These are phyloP conservation scores for Camelus bactrianus DNA, from an alignment of 2,113 vertebrate species.

Conservation along the genomic window DNA sequence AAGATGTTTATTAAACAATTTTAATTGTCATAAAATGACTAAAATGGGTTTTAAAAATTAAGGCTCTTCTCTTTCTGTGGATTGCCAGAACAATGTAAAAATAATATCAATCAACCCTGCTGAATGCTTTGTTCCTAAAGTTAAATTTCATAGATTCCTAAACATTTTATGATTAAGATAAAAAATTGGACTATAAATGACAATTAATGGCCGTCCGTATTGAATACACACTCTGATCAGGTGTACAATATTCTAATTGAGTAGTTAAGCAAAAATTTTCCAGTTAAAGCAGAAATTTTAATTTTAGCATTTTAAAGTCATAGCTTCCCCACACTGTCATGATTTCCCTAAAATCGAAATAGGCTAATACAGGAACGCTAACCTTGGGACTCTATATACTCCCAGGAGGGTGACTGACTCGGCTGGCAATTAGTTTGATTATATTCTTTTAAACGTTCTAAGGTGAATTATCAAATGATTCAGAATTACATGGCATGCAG, in stretches of 20 bases:
- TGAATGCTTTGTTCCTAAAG: conserved; percentile 83
- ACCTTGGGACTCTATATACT: conserved; percentile 84
- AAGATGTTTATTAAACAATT: conserved; percentile 85
- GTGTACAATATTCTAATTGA: conserved; percentile 71
- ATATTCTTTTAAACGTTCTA: conserved; percentile 84
- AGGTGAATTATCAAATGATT: conserved; percentile 91
- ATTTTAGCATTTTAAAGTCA: conserved; percentile 81
- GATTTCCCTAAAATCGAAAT: conserved; percentile 79
- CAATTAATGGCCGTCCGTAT: conserved; percentile 65
- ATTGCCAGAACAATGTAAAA: conserved; percentile 86
- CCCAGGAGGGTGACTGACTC: conserved; percentile 79
- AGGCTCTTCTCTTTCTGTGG: conserved; percentile 84
- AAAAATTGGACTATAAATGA: conserved; percentile 79
- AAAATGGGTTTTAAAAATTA: conserved; percentile 85
- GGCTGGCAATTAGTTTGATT: conserved; percentile 89
- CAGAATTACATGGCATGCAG: conserved; percentile 92
- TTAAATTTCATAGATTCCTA: conserved; percentile 85
- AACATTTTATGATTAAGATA: conserved; percentile 80
- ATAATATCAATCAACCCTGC: conserved; percentile 83
- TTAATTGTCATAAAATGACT: conserved; percentile 85
- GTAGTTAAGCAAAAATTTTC: conserved; percentile 73
- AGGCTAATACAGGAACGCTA: conserved; percentile 83
- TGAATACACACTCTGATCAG: conserved; percentile 70
- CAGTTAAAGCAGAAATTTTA: conserved; percentile 73
- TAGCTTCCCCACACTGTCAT: conserved; percentile 81